Percentiles rank a stretch among this genome's conserved stretches.
Conservation (phyloP, 2,113 vertebrate species). For the Anser brachyrhynchus region DNA sequence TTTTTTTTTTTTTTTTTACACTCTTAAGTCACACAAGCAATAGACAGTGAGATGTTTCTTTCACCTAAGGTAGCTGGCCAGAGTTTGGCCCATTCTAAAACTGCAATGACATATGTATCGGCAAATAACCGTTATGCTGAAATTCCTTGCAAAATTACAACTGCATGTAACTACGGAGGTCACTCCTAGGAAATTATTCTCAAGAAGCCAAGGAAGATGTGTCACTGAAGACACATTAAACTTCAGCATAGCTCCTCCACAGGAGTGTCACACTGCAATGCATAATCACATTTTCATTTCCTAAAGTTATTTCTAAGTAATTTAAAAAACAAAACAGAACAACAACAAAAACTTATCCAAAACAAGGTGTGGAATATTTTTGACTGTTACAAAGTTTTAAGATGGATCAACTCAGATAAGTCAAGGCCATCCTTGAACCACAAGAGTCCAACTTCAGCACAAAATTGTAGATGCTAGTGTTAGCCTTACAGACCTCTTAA, state of each 20-base stretch:
- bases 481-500: not conserved
- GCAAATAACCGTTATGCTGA: not conserved
- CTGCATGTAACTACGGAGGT: not conserved
- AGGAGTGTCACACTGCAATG: fast-evolving
- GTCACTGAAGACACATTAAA: not conserved
- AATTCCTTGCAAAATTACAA: not conserved
- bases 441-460: not conserved
- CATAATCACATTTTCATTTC: not conserved
- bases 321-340: not conserved
- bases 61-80: not conserved
- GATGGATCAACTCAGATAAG: not conserved
- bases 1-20: not conserved
- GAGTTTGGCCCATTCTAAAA: not conserved
- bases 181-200: not conserved
- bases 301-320: not conserved
- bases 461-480: not conserved
- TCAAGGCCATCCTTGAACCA: not conserved
- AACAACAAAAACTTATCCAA: not conserved
- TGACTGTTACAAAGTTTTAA: not conserved
- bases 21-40: not conserved
- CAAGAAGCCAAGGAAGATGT: not conserved
- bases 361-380: not conserved
- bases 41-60: fast-evolving
- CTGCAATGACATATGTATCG: not conserved
- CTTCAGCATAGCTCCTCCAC: not conserved